These are phyloP conservation scores for Lathamus discolor DNA, from an alignment of 2,113 vertebrate genomes.

Conservation along the genomic window DNA sequence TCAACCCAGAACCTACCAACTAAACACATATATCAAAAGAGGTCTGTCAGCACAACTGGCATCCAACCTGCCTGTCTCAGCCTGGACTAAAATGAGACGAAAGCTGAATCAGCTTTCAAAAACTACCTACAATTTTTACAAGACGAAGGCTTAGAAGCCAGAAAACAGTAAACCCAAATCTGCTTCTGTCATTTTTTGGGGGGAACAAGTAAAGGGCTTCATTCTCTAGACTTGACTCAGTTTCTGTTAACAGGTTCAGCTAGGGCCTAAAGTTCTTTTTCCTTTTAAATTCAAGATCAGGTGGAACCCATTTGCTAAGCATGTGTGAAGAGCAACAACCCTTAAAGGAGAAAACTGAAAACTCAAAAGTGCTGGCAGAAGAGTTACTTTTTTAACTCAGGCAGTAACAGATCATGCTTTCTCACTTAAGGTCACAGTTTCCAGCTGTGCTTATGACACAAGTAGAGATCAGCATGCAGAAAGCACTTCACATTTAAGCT, in stretches of 20 bases:
- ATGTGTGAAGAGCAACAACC: not conserved
- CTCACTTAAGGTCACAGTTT: not conserved
- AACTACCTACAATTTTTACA: not conserved
- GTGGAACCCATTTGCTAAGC: not conserved
- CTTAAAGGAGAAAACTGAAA: not conserved
- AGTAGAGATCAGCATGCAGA: not conserved
- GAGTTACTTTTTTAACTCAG: not conserved
- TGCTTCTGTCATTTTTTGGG: not conserved
- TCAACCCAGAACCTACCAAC: not conserved
- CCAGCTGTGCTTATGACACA: constrained; percentile 2
- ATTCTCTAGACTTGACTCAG: not conserved
- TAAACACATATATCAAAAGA: no score
- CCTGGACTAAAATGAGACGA: not conserved
- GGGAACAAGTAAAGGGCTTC: not conserved
- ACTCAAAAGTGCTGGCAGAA: not conserved
- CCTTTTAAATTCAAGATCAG: not conserved
- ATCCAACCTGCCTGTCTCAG: not conserved
- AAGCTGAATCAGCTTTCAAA: not conserved
- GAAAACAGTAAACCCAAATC: not conserved
- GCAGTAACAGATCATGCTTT: not conserved
- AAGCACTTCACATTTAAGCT: not conserved
- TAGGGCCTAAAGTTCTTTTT: not conserved
- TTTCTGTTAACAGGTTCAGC: not conserved
- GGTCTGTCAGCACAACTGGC: not conserved
- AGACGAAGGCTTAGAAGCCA: not conserved